Evolutionary conservation across 2,888 invertebrate species (phyloP), one percentile per base, ranked within the genome.

Genomic region (Antheraea yamamai): DNA sequence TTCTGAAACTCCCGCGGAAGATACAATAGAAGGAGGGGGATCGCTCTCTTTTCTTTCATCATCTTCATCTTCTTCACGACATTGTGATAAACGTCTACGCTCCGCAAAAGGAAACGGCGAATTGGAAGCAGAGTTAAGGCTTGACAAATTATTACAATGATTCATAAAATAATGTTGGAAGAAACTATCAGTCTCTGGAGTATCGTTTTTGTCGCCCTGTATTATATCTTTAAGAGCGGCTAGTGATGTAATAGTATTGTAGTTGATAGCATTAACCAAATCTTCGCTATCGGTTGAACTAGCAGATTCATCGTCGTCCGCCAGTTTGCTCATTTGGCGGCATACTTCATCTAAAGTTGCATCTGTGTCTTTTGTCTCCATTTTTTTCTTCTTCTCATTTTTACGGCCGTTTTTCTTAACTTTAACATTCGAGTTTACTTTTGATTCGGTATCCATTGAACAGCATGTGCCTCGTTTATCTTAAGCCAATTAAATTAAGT

Each of bases 1-100:
- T 76, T 85, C 86, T 8, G 83, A 79, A 64, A 81, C 80, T 20
- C 79, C 73, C 30, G 83, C 84, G 26, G 85, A 82, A 71, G 87
- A 85, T 73, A 82, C 77, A 51, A 78, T 78, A 4, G 85, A 82
- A 18, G 84, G 81, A 14, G 85, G 79, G 58, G 83, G 82, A 75
- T 89, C 85, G 61, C 76, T 77, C 55, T 94, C 93, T 82, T 91
- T 93, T 74, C 86, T 92, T 74, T 90, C 95, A 80, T 97, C 97
- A 75, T 97, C 97, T 87, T 98, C 97, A 83, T 98, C 98, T 91
- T 98, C 98, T 87, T 98, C 98, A 77, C 97, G 96, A 87, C 98
- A 98, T 89, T 98, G 97, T 4, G 97, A 98, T 79, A 98, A 89
- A 20, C 98, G 95, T 52, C 97, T 94, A 8, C 96, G 94, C 82